Evolutionary conservation across 2,888 invertebrate genomes (phyloP), one percentile per base, ranked within the genome.

Genomic region (Amphipyra berbera): DNA sequence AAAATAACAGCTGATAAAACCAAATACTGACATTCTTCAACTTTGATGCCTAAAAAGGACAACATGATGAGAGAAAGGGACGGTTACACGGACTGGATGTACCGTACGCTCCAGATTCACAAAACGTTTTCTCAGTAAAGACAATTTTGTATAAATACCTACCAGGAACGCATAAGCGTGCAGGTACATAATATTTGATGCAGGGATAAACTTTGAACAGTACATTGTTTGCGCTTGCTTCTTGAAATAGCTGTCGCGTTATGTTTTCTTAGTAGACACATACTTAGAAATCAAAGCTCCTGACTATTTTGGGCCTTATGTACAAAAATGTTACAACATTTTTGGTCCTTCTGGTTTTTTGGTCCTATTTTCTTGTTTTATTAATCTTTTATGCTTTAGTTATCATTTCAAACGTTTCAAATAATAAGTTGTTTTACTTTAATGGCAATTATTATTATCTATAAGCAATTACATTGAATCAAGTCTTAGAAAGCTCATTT

Each of bases 51-150:
- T 37, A 73, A 78, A 53, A 68, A 76, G 66, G 76, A 82, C 60
- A 64, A 64, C 61, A 62, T 52, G 40, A 73, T 53, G 61, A 33
- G 46, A 21, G 75, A 83, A 48, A 61, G 79, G 71, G 79, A 79
- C 12, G 27, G 42, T 15, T 45, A 47, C 9, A 54, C 41, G 50
- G 49, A 70, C 70, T 70, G 65, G 68, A 75, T 79, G 69, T 86
- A 88, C 88, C 88, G 88, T 87, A 82, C 82, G 88, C 78, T 83
- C 87, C 82, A 84, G 80, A 83, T 87, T 75, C 73, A 72, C 60
- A 76, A 76, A 81, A 78, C 72, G 81, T 79, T 77, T 88, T 86
- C 86, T 82, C 65, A 78, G 87, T 86, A 84, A 77, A 82, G 77
- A 77, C 79, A 83, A 85, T 87, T 88, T 88, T 62, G 82, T 79